Evolutionary conservation across 2,797 vertebrate genomes (phyloP), one percentile per base, ranked within the genome.

Genomic region (Iguana delicatissima): DNA sequence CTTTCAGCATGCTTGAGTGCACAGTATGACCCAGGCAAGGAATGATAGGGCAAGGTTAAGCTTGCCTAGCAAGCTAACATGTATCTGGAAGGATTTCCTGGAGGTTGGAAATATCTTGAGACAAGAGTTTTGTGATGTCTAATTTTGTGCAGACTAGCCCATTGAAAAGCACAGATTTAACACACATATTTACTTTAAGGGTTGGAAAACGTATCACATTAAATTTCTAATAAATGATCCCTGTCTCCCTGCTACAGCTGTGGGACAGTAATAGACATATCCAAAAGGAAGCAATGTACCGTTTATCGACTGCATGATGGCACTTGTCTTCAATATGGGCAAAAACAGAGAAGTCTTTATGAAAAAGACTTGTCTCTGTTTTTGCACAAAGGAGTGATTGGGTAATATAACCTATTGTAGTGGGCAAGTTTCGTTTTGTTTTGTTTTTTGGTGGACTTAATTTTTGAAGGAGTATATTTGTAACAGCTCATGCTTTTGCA

Each of bases 391-490:
- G 38, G 64, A 57, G 57, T 81, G 77, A 73, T n/a, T 86, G 73
- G 82, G 64, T 95, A 95, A 94, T 94, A 91, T 92, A 94, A 77
- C 92, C 74, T 87, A 89, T 4, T 38, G 7, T 89, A 89, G 86
- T 93, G 91, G 90, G 89, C 93, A 95, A 90, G 89, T 35, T 74
- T 32, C 32, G 72, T 84, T 95, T 95, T 46, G 42, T 46, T 46
- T 95, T 35, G 72, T 84, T 95, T 95, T 95, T 92, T 13, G 0
- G 93, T 42, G 14, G 96, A 88, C 89, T 90, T 95, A 89, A 86
- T 85, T 96, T 91, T 91, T 89, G 88, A 93, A 92, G 93, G 95
- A 96, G 92, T 93, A 85, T 92, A 4, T 94, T 85, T 93, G 82
- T 92, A 94, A 87, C 87, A 95, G 88, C 91, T 94, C 92, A 32